A percentile compares a stretch with the other conserved stretches of the same genome.
Evolutionary conservation across 2,113 vertebrate genomes (phyloP).

Genomic region (Cheilinus undulatus): DNA sequence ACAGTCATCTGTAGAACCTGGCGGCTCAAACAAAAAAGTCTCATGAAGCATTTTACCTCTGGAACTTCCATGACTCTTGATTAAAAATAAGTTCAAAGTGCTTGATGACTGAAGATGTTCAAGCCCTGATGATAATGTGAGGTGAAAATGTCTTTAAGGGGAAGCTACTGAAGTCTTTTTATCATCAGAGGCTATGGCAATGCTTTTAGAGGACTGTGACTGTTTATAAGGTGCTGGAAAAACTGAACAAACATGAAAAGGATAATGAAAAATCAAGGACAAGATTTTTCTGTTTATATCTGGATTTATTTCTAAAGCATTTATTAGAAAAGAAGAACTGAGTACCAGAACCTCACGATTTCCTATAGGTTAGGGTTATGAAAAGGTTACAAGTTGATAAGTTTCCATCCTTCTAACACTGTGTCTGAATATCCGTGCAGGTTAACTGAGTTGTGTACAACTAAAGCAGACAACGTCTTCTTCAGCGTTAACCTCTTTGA

Average conservation of each 20-base stretch:
- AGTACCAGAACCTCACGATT: neutral
- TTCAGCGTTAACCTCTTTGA: slow-evolving; percentile 49
- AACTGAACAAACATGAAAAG: no score
- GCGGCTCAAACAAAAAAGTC: neutral
- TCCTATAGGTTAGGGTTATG: slow-evolving; percentile 8
- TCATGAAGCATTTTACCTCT: no score
- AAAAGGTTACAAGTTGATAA: slow-evolving; percentile 37
- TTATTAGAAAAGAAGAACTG: slow-evolving; percentile 17
- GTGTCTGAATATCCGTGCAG: slow-evolving; percentile 25
- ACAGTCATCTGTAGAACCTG: no score
- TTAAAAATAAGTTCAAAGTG: neutral
- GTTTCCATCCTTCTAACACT: neutral
- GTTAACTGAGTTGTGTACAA: slow-evolving; percentile 16
- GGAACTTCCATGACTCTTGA: no score
- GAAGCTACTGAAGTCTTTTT: neutral
- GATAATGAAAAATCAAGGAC: neutral
- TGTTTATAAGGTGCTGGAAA: neutral
- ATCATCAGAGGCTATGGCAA: neutral
- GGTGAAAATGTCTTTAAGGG: no score
- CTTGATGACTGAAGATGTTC: neutral
- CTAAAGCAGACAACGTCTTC: slow-evolving; percentile 6
- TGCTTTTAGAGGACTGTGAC: neutral
- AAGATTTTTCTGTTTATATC: neutral
- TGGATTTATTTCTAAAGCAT: neutral
- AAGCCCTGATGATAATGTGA: no score